Base-by-base conservation (phyloP, 1,140 invertebrate genomes). In the Trichonephila clavata region DNA sequence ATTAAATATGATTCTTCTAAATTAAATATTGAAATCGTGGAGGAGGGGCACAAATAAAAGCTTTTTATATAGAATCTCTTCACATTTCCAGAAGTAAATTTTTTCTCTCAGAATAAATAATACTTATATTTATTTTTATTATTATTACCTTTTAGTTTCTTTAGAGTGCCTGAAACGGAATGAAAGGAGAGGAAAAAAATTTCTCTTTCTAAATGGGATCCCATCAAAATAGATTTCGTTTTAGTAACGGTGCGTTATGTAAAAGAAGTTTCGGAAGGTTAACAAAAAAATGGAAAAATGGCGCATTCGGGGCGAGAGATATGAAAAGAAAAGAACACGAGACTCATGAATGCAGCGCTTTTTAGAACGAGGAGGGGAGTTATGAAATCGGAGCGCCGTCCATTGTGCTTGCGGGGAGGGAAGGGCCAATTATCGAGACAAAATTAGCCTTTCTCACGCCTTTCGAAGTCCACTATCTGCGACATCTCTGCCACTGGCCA, bases 381-480 rank as follows among this genome's bases (percentile, higher is more conserved):
- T 91, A 91, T 91, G 90, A 91, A 91, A 91, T 84, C 77, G 60
- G 90, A 91, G 90, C 18, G 6, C 7, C n/a, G 2, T 10, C 27
- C 21, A n/a, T 60, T 59, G 57, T 83, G 77, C 27, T 14, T n/a
- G 24, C 10, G 77, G 90, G 61, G 27, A 63, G 27, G 16, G 57
- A 27, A 20, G 80, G 90, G 77, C 90, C 77, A 91, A 84, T 91
- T 84, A 84, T 24, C 77, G 90, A 20, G 63, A 1, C 59, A 32
- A 84, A 91, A 91, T 91, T 91, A 91, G 90, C 77, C 90, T 91
- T 91, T 91, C 90, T 91, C 90, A 91, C 90, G 90, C 90, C 90
- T 88, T 68, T n/a, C 59, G 32, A 57, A 18, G 90, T 91, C 90
- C 90, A 91, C 90, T 91, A 91, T 91, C 90, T 84, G 80, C 59